Conservation (phyloP, 1,140 invertebrate genomes). For the Tribolium castaneum region DNA sequence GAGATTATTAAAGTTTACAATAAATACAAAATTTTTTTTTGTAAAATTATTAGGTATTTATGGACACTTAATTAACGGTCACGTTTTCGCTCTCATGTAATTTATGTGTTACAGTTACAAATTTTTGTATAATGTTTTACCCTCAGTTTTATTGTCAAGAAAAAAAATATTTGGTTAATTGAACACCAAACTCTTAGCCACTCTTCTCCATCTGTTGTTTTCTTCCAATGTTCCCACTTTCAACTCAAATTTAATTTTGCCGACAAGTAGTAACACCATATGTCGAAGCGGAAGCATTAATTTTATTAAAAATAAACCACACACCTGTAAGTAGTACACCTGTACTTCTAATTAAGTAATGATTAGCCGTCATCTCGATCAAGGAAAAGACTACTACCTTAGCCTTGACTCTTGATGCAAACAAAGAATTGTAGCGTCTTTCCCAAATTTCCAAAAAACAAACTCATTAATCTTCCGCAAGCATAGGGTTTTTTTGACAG, state of each 20-base stretch:
- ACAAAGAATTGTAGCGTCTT: background rate
- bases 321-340: conserved; percentile 4
- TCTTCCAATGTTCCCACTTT: background rate
- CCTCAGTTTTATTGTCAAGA: no score
- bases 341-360: background rate
- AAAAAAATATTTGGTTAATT: background rate
- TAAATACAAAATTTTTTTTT: no score
- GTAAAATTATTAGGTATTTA: no score
- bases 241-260: background rate
- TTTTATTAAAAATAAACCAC: conserved; percentile 22
- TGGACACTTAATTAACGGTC: no score
- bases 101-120: no score
- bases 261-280: background rate
- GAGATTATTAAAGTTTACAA: no score
- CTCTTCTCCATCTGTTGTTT: background rate
- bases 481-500: background rate
- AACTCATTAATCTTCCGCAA: background rate
- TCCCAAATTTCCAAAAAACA: background rate
- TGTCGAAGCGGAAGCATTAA: conserved; percentile 17
- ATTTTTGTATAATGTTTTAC: no score
- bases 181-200: background rate
- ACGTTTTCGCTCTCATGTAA: no score
- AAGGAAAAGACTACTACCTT: background rate
- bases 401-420: background rate
- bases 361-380: background rate